Evolutionary conservation across 2,113 vertebrate genomes (phyloP).

Genomic region (Microcebus griseorufus): DNA sequence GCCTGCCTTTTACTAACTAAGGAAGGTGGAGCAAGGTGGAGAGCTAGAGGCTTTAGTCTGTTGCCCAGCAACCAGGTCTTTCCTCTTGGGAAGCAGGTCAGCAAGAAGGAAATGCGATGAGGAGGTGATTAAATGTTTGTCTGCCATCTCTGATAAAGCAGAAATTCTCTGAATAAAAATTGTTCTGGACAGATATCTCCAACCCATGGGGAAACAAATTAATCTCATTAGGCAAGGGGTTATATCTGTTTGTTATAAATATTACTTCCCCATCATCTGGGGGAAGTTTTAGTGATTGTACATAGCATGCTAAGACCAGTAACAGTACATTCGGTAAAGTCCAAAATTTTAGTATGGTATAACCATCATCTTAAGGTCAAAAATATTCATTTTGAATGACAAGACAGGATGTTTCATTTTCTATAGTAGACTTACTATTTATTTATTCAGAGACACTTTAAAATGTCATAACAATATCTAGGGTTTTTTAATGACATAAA

Average conservation of each 20-base stretch:
- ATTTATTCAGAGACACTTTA: background rate
- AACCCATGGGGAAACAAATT: background rate
- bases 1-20: background rate
- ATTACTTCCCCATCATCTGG: background rate
- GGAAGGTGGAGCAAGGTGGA: background rate
- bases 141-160: slow-evolving; percentile 44
- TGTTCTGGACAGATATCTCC: background rate
- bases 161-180: slow-evolving; percentile 25
- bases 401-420: background rate
- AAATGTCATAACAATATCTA: background rate
- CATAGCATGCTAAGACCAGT: background rate
- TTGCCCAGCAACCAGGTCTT: slow-evolving; percentile 65
- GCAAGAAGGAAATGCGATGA: slow-evolving; percentile 31
- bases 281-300: background rate
- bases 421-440: background rate
- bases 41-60: background rate
- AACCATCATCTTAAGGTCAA: background rate
- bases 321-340: background rate
- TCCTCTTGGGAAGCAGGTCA: slow-evolving; percentile 45
- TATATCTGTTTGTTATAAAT: slow-evolving; percentile 4
- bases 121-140: background rate
- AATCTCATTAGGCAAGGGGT: slow-evolving; percentile 44
- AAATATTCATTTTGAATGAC: background rate
- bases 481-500: background rate
- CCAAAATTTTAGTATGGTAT: background rate